These are phyloP conservation scores for Cyclina sinensis DNA, from an alignment of 1,140 invertebrate genomes.

Conservation along the genomic window DNA sequence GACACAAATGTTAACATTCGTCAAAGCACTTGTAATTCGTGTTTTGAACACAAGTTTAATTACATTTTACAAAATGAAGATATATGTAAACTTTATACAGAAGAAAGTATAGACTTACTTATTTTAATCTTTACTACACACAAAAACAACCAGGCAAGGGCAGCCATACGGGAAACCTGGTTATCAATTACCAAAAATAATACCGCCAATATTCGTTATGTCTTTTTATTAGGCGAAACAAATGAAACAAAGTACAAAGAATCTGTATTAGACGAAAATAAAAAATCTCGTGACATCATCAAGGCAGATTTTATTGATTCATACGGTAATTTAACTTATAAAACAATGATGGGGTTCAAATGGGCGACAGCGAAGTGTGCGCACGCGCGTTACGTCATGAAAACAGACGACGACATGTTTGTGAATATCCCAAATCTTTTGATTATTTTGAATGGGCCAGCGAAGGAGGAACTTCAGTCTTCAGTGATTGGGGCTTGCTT, in stretches of 20 bases:
- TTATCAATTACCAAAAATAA: conserved; percentile 64
- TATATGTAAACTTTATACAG: conserved; percentile 10
- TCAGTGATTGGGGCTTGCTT: conserved; percentile 9
- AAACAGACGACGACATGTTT: conserved; percentile 88
- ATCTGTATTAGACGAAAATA: conserved; percentile 88
- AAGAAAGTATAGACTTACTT: conserved; percentile 30
- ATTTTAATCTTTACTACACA: conserved; percentile 50
- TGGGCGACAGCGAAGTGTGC: conserved; percentile 90
- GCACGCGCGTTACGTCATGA: conserved; percentile 87
- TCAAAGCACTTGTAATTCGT: background rate
- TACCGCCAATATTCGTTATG: conserved; percentile 66
- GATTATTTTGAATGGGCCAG: background rate
- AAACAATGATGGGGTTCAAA: conserved; percentile 93
- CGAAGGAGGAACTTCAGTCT: background rate
- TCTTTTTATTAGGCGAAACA: conserved; percentile 65
- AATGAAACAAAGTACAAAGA: background rate
- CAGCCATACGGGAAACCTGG: conserved; percentile 71
- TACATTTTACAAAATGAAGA: conserved; percentile 26
- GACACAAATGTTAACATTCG: background rate
- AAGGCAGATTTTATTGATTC: conserved; percentile 92
- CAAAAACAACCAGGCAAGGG: conserved; percentile 16
- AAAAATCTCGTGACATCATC: conserved; percentile 90
- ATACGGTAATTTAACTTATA: conserved; percentile 95
- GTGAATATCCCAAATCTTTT: conserved; percentile 82
- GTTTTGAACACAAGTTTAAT: conserved; percentile 37